phyloP scores from a whole-genome alignment of 1,140 invertebrate species.

The Chelonus insularis region DNA sequence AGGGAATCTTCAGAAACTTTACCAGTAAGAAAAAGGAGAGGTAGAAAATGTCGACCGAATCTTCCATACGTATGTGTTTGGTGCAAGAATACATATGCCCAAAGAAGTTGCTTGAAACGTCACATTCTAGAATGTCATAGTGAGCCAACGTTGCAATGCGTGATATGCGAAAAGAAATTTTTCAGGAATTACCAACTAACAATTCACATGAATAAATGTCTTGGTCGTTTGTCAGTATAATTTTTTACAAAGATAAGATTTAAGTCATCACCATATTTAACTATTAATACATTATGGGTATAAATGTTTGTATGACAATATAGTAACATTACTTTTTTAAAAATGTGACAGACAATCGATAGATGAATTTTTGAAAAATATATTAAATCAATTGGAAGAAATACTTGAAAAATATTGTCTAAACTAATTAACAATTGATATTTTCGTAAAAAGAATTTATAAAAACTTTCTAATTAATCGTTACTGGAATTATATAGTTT shows the following conservation, averaged over 20 bases:
- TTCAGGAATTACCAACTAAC: conserved; percentile 21
- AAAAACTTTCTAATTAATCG: too few species aligned
- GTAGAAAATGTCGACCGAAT: background rate
- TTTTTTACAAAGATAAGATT: too few species aligned
- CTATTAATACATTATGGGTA: too few species aligned
- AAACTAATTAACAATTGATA: too few species aligned
- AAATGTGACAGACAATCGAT: too few species aligned
- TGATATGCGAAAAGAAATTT: conserved; percentile 22
- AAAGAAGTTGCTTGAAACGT: conserved; percentile 1
- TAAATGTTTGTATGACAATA: too few species aligned
- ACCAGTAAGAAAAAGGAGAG: background rate
- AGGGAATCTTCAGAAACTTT: background rate
- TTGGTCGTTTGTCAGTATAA: background rate
- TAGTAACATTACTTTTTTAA: too few species aligned
- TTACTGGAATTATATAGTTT: too few species aligned
- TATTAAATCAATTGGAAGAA: too few species aligned
- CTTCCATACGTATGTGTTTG: background rate
- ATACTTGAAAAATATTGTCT: too few species aligned
- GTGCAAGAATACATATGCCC: background rate
- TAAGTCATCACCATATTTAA: background rate
- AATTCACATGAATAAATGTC: background rate
- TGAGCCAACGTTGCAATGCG: conserved; percentile 17
- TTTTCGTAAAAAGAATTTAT: too few species aligned
- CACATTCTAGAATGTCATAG: conserved; percentile 15
- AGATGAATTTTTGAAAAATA: too few species aligned